Conservation (phyloP, 2,797 vertebrate genomes). For the Squalus acanthias region DNA sequence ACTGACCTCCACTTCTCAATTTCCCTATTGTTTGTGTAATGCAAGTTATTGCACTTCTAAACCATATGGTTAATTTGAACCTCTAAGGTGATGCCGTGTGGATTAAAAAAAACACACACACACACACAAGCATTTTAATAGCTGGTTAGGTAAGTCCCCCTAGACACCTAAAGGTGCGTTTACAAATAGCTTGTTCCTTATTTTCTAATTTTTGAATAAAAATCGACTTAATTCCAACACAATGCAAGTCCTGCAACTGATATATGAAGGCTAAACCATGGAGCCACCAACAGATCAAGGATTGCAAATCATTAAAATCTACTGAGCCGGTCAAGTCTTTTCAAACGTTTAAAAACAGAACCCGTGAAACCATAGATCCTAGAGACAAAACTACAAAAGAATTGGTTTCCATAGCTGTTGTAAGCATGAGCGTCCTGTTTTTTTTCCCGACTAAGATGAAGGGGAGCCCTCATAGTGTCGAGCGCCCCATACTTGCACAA, state of each 20-base stretch:
- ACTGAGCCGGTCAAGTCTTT: conserved; percentile 39
- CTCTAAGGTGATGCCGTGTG: conserved; percentile 55
- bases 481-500: conserved; percentile 52
- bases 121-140: conserved; percentile 4
- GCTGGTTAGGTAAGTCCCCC: background rate
- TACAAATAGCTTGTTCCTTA: background rate
- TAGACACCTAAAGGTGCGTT: background rate
- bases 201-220: conserved; percentile 15
- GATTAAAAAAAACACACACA: background rate
- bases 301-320: conserved; percentile 38
- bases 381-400: conserved; percentile 43
- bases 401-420: conserved; percentile 44
- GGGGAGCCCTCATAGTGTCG: conserved; percentile 47
- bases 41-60: conserved; percentile 67
- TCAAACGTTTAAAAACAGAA: conserved; percentile 41
- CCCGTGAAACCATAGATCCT: conserved; percentile 40
- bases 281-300: conserved; percentile 29
- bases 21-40: conserved; percentile 72
- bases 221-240: conserved; percentile 29
- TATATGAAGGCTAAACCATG: conserved; percentile 13
- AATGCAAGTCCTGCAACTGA: conserved; percentile 29
- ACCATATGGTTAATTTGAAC: conserved; percentile 37
- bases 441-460: conserved; percentile 47
- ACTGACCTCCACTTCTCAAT: conserved; percentile 69
- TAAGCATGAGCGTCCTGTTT: conserved; percentile 44